phyloP scores from a whole-genome alignment of 2,888 invertebrate genomes.

The Nysson spinosus region DNA sequence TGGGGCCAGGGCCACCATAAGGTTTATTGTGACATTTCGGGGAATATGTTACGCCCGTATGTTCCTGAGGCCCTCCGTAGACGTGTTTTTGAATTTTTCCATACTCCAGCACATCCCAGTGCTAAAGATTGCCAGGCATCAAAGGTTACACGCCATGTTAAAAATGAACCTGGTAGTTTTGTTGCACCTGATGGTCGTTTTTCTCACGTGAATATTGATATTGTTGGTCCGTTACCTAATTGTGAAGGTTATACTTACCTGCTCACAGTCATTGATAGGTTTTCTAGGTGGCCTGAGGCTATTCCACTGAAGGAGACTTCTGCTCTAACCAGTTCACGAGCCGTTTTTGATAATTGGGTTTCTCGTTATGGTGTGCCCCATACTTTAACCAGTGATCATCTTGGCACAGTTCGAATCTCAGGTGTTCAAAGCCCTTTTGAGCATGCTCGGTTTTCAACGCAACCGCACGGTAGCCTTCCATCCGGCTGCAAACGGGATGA shows the following conservation, averaged over 20 bases:
- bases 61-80: background rate
- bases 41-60: background rate
- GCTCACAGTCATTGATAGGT: slow-evolving; percentile 9
- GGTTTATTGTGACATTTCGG: background rate
- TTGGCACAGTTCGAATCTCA: too few relatives aligned
- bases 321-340: background rate
- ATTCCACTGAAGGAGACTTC: background rate
- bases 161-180: background rate
- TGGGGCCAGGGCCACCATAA: background rate
- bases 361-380: slow-evolving; percentile 6
- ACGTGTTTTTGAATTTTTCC: background rate
- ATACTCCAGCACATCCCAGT: background rate
- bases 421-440: background rate
- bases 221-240: too few relatives aligned
- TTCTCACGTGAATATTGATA: too few relatives aligned
- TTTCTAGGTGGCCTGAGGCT: slow-evolving; percentile 2
- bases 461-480: slow-evolving; percentile 28
- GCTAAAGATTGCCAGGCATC: background rate
- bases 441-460: background rate
- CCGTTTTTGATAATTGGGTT: background rate
- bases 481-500: too few relatives aligned
- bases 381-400: slow-evolving; percentile 4
- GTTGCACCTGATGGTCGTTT: background rate
- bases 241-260: background rate
- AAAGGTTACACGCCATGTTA: background rate